Conservation (phyloP, 2,113 vertebrate genomes). For the Melanocharis versteri region DNA sequence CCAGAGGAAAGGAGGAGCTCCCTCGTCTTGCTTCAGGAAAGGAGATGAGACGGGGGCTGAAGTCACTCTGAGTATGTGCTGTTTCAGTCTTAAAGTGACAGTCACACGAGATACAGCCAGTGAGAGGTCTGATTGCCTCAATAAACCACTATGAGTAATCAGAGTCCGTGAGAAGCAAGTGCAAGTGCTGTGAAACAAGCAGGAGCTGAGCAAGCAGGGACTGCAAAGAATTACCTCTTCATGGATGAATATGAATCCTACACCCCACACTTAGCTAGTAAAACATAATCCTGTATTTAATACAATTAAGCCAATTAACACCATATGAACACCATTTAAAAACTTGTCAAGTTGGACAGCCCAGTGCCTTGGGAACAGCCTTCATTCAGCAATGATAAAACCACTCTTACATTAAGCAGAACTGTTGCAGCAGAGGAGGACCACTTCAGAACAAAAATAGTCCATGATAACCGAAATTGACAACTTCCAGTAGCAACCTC, state of each 20-base stretch:
- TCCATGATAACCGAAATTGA: neutral
- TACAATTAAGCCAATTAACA: slow-evolving; percentile 24
- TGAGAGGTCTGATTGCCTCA: neutral
- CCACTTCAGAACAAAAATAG: neutral
- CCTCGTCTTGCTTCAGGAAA: neutral
- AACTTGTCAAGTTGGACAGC: neutral
- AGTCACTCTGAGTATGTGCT: neutral
- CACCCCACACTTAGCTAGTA: neutral
- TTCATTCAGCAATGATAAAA: neutral
- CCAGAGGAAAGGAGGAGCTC: neutral
- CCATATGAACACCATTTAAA: neutral
- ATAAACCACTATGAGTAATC: neutral
- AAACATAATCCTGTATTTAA: neutral
- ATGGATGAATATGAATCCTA: neutral
- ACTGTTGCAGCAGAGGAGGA: neutral
- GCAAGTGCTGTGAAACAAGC: neutral
- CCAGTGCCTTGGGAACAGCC: neutral
- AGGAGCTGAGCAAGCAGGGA: neutral
- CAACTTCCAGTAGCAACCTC: neutral
- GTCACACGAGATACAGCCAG: neutral
- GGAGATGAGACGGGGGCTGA: neutral
- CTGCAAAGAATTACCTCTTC: neutral
- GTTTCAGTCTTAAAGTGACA: neutral
- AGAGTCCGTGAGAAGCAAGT: neutral
- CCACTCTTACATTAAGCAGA: neutral